Evolutionary conservation across 2,113 vertebrate genomes (phyloP).

Genomic region (Phylloscopus whistleri): DNA sequence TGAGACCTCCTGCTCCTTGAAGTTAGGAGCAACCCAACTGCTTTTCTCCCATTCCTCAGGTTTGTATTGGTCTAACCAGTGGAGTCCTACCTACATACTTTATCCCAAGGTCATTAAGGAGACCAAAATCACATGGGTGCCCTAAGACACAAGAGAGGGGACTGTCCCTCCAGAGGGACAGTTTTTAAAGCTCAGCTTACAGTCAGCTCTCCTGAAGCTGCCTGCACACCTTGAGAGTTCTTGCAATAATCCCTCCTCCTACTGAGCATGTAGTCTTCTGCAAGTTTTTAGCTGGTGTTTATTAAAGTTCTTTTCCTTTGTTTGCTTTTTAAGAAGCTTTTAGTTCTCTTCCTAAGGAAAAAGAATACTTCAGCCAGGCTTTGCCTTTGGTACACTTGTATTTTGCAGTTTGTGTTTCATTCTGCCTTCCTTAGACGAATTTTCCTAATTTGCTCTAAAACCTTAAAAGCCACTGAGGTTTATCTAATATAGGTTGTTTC

Average conservation of each 20-base stretch:
- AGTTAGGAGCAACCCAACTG: not conserved
- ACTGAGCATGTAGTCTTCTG: not conserved
- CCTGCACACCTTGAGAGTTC: not conserved
- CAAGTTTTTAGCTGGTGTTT: not conserved
- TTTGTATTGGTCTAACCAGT: not conserved
- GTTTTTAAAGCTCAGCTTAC: not conserved
- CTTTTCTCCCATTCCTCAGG: not conserved
- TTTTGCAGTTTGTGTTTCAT: not conserved
- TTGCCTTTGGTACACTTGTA: not conserved
- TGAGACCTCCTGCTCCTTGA: not conserved
- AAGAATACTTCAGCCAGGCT: not conserved
- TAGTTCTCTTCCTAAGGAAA: not conserved
- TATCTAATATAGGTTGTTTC: not conserved
- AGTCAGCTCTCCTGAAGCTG: not conserved
- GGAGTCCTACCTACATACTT: not conserved
- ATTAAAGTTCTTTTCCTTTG: not conserved
- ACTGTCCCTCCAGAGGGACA: not conserved
- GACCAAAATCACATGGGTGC: not conserved
- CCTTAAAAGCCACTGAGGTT: not conserved
- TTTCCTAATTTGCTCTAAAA: not conserved
- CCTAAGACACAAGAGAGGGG: rapidly evolving
- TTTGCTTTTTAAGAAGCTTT: not conserved
- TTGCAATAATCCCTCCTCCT: not conserved
- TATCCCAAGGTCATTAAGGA: not conserved
- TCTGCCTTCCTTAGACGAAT: not conserved